A percentile compares a stretch with the other conserved stretches of the same genome.
Evolutionary conservation across 2,113 vertebrate genomes (phyloP).

Genomic region (Malurus cyaneus): DNA sequence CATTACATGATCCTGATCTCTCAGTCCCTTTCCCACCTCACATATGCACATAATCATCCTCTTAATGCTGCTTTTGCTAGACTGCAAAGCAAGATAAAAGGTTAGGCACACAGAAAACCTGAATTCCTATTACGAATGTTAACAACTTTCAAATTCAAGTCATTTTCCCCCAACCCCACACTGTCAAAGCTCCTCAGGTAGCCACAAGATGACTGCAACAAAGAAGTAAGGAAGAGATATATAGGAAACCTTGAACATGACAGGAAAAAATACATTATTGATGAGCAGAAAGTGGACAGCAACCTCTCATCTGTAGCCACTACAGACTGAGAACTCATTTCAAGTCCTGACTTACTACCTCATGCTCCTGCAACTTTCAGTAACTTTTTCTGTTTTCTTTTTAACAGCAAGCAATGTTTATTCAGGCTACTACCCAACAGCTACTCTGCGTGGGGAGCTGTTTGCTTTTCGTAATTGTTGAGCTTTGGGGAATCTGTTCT

Average conservation of each 20-base stretch:
- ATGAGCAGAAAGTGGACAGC: background rate
- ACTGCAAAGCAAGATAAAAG: background rate
- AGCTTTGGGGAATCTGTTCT: background rate
- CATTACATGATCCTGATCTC: background rate
- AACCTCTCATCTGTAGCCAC: background rate
- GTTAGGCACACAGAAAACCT: background rate
- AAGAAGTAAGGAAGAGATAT: background rate
- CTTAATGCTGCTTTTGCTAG: background rate
- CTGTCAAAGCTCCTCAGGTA: background rate
- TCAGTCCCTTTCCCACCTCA: background rate
- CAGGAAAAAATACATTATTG: background rate
- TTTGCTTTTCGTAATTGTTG: background rate
- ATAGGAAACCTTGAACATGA: fast-evolving
- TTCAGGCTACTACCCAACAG: background rate
- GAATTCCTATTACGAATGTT: background rate
- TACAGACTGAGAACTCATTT: background rate
- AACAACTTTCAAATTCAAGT: background rate
- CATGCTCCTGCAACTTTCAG: background rate
- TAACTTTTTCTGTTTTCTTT: background rate
- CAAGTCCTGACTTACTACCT: background rate
- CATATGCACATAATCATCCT: background rate
- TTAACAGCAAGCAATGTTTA: background rate
- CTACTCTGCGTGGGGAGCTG: background rate
- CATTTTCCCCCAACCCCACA: background rate
- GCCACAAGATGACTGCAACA: background rate